Evolutionary conservation across 2,888 invertebrate species (phyloP), one percentile per base, ranked within the genome.

Genomic region (Heteromurus nitidus): DNA sequence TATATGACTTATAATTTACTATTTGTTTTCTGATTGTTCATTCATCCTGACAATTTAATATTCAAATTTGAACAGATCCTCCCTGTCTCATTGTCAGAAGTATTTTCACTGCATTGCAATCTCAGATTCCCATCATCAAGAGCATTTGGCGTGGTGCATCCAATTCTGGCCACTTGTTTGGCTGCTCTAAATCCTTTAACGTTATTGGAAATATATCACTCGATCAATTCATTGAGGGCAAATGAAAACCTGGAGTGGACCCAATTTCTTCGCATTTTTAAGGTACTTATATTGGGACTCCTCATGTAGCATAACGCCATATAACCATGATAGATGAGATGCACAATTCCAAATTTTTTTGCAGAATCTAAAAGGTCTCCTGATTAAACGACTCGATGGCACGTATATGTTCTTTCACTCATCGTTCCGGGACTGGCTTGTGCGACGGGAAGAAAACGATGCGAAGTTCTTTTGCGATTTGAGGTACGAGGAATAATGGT

Each of bases 341-440:
- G 1, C 28, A 30, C 42, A 30, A 65, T 28, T 72, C 16, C 60
- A 30, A 22, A 77, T 76, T 26, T 55, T 31, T 9, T 88, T 88
- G 55, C 88, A 91, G 91, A 91, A 94, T 83, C 91, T 98, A 36
- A 92, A 95, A 70, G 96, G 96, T 67, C 95, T 98, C 88, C 91
- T 99, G 22, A 95, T 97, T 75, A 95, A 95, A 89, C 92, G 97
- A 69, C 92, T 95, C 88, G 98, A 98, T 90, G 95, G 95, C 89
- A 96, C 97, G 0, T 97, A 95, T 90, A 97, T 98, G 96, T 97
- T 98, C 90, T 97, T 98, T 90, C 98, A 99, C 89, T 97, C 98
- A 0, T 96, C 97, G 2, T 96, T 99, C 90, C 94, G 98, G 91
- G 98, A 99, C 91, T 99, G 98, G 98, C 91, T 98, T 84, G 94